phyloP scores from a whole-genome alignment of 2,888 invertebrate species.

The Atrina japonica region DNA sequence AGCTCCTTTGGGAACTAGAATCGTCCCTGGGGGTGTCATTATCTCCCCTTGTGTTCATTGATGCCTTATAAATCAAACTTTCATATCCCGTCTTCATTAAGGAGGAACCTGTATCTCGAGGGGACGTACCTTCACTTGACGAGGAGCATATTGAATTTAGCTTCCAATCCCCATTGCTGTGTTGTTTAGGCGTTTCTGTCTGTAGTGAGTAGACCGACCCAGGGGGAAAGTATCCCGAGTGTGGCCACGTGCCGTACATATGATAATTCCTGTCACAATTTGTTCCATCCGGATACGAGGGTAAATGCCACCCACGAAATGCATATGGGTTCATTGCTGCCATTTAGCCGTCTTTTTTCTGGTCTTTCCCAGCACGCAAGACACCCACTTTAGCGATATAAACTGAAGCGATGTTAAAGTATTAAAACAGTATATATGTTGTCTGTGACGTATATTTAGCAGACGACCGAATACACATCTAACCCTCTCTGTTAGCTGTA shows the following conservation, averaged over 20 bases:
- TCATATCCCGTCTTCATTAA: slow-evolving; percentile 68
- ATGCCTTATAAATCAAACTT: slow-evolving; percentile 65
- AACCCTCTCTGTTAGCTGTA: slow-evolving; percentile 2
- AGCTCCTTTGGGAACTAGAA: slow-evolving; percentile 56
- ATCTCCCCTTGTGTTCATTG: slow-evolving; percentile 55
- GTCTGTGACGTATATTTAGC: not conserved
- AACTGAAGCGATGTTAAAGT: no score
- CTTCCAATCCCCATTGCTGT: slow-evolving; percentile 70
- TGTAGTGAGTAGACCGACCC: slow-evolving; percentile 70
- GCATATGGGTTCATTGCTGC: slow-evolving; percentile 73
- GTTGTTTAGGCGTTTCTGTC: slow-evolving; percentile 64
- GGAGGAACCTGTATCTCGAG: slow-evolving; percentile 51
- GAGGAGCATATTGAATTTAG: slow-evolving; percentile 65
- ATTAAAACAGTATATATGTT: slow-evolving; percentile 6
- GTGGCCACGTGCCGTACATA: slow-evolving; percentile 72
- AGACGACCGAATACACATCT: not conserved
- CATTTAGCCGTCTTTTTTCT: slow-evolving; percentile 39
- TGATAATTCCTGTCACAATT: slow-evolving; percentile 73
- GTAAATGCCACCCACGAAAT: slow-evolving; percentile 74
- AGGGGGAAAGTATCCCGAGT: slow-evolving; percentile 70
- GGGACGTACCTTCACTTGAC: slow-evolving; percentile 58
- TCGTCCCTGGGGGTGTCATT: slow-evolving; percentile 60
- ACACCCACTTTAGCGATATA: no score
- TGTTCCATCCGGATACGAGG: slow-evolving; percentile 69
- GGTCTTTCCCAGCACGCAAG: slow-evolving; percentile 6